Evolutionary conservation across 92 coral and sea anemone genomes (phyloP), one percentile per base, ranked within the genome.

Genomic region (Porites divaricata): DNA sequence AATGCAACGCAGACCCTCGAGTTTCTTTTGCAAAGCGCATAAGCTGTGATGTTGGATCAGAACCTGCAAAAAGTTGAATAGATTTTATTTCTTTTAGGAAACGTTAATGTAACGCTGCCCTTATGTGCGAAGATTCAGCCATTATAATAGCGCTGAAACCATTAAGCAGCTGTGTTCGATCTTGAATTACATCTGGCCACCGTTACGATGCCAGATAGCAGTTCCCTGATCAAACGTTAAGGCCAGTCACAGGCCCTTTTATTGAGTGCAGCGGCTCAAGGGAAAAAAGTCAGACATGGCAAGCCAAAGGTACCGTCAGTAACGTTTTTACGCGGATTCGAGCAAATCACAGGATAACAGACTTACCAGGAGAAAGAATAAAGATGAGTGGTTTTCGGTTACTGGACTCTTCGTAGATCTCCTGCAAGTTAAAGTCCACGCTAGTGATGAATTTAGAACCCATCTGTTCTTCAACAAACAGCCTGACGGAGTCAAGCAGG

Each of bases 31-130:
- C 95, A 69, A 96, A 95, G 4, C 99, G 97, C 89, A 95, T 83
- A 28, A 96, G 90, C 82, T 95, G 92, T 51, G 99, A 92, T 1
- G 99, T 95, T 59, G 99, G 99, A 70, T 96, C 99, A 6, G 99
- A 92, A 23, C 99, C 99, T 96, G 78, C n/a, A 23, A 53, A 65
- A 54, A 2, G 16, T 15, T 15, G 16, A 15, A 11, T 54, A 11
- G 2, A 11, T 53, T 5, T 10, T 11, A 10, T 54, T 54, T 54
- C 4, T 54, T 54, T 54, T 15, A 54, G 59, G 14, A 67, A 68
- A 17, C 20, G 25, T 4, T 4, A 67, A 9, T 11, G 28, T 11
- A 35, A 35, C 3, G 45, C 45, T 35, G 7, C 45, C 45, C 6
- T 35, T 6, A 35, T 35, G 45, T 35, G 7, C 4, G 45, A 35